Conservation (phyloP, 2,888 invertebrate genomes). For the Seira musarum region DNA sequence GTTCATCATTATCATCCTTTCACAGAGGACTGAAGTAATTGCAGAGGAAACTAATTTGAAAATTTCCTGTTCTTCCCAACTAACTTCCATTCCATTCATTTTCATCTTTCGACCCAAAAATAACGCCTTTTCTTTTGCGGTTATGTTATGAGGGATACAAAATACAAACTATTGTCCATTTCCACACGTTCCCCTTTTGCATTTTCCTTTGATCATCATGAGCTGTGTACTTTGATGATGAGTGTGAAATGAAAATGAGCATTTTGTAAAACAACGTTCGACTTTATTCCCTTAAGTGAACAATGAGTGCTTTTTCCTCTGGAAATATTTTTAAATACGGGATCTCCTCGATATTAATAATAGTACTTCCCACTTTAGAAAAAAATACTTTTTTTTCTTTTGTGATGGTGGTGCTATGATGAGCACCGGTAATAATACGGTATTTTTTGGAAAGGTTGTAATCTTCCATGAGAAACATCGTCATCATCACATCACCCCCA, state of each 20-base stretch:
- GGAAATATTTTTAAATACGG: neutral
- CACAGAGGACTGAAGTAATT: slow-evolving; percentile 55
- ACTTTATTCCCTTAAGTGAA: neutral
- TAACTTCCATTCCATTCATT: slow-evolving; percentile 62
- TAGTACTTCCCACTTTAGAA: slow-evolving; percentile 35
- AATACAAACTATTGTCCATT: too few species aligned
- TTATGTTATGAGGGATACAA: too few species aligned
- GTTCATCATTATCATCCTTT: neutral
- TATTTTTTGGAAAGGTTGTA: neutral
- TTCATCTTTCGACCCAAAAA: slow-evolving; percentile 37
- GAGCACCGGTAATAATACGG: slow-evolving; percentile 50
- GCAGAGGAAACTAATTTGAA: slow-evolving; percentile 68
- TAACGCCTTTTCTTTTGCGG: too few species aligned
- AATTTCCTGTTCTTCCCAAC: slow-evolving; percentile 65
- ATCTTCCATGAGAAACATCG: neutral
- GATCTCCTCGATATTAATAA: slow-evolving; percentile 45
- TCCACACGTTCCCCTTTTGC: neutral
- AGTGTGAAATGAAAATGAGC: slow-evolving; percentile 39
- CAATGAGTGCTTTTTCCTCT: neutral
- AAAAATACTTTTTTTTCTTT: slow-evolving; percentile 21
- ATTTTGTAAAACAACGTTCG: slow-evolving; percentile 27
- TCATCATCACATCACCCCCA: slow-evolving; percentile 7
- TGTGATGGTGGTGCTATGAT: slow-evolving; percentile 59
- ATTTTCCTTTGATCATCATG: slow-evolving; percentile 10
- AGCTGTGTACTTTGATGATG: neutral